phyloP scores from a whole-genome alignment of 2,113 vertebrate genomes.

The Osmerus eperlanus region DNA sequence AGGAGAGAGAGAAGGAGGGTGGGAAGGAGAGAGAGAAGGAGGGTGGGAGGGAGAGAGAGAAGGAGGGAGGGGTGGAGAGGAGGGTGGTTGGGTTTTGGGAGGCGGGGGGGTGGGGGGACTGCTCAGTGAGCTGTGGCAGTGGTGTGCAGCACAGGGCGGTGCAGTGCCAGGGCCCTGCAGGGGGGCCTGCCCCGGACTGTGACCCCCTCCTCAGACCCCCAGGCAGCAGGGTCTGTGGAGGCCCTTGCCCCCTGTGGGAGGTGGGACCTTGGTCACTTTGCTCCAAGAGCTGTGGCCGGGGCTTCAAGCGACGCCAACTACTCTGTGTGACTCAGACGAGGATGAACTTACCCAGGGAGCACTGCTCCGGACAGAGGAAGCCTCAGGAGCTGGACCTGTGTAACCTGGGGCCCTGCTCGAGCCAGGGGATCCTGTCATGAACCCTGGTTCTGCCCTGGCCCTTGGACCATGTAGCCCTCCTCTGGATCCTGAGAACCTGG shows the following conservation, averaged over 20 bases:
- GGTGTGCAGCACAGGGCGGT: constrained; percentile 85
- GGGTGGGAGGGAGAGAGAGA: background rate
- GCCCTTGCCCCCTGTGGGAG: constrained; percentile 88
- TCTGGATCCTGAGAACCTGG: too few relatives aligned
- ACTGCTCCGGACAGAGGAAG: constrained; percentile 84
- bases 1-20: background rate
- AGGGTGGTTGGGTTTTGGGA: constrained; percentile 68
- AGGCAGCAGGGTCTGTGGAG: constrained; percentile 78
- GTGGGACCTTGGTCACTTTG: constrained; percentile 84
- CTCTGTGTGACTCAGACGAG: constrained; percentile 72
- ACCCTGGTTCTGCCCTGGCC: too few relatives aligned
- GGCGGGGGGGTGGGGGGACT: constrained; percentile 81
- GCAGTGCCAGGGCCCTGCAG: constrained; percentile 76
- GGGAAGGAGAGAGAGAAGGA: background rate
- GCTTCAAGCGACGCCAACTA: constrained; percentile 84
- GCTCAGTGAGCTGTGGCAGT: constrained; percentile 81
- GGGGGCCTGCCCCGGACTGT: constrained; percentile 72
- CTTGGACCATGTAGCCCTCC: too few relatives aligned
- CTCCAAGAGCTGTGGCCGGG: constrained; percentile 90
- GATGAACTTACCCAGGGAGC: constrained; percentile 79
- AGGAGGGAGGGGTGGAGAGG: background rate
- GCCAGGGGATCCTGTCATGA: too few relatives aligned
- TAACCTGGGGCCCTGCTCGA: constrained; percentile 80
- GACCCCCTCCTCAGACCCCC: constrained; percentile 68
- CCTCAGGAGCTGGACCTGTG: constrained; percentile 97